Base-by-base conservation (phyloP, 2,888 invertebrate genomes). In the Clepsis dumicolana region DNA sequence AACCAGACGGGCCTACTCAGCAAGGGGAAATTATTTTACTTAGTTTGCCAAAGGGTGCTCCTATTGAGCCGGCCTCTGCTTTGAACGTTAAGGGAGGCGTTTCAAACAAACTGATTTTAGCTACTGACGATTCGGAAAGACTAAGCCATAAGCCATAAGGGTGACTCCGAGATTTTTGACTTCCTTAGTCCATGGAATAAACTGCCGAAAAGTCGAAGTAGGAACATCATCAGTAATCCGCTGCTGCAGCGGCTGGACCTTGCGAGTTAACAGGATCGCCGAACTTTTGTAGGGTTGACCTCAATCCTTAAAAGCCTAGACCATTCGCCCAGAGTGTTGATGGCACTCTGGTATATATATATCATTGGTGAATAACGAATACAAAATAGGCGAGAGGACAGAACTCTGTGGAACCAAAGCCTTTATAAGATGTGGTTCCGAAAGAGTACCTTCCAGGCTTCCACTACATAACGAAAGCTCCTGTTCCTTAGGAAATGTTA, bases 391-490 rank as follows among this genome's bases (percentile, higher is more conserved):
- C 0, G 65, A 48, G 1, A 65, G 52, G 0, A 65, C 50, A 0
- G 65, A 65, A 1, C 65, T 59, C 18, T 65, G 65, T 0, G 65
- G 65, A 1, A 65, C 65, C 4, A 59, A 52, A 3, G 65, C 59
- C 1, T 18, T 16, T 0, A 65, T 16, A 2, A 35, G 35, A n/a
- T 52, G 64, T 3, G 50, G 14, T 1, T 4, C 14, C 8, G 56
- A 65, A 18, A 50, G 50, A 0, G 65, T 52, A 8, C 59, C 52
- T 1, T 65, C 57, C 4, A 65, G 52, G 18, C 25, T 21, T n/a
- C n/a, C n/a, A n/a, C n/a, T n/a, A n/a, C n/a, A 16, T 56, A 64
- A 0, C 56, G 4, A 16, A 64, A 64, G n/a, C 18, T 56, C 2
- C 56, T 54, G 16, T 44, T 7, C 1, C 8, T 0, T 5, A 64